phyloP scores from a whole-genome alignment of 2,113 vertebrate genomes.

The Urocitellus parryii region DNA sequence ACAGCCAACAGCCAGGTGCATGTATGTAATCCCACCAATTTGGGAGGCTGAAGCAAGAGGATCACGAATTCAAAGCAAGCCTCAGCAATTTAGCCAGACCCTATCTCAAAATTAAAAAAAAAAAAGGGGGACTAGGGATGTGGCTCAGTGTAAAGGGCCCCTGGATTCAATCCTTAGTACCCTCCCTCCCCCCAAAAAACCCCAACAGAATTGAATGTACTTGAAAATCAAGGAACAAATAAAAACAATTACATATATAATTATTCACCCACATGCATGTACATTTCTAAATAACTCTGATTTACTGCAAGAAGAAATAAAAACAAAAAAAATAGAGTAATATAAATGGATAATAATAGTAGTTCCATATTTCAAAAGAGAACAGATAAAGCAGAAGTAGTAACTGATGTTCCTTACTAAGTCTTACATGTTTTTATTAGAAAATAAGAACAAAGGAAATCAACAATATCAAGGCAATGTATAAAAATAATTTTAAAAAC shows the following conservation, averaged over 20 bases:
- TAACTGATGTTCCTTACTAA: neutral
- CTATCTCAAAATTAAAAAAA: too few species aligned
- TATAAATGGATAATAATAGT: neutral
- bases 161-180: too few species aligned
- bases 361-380: neutral
- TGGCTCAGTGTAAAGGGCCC: too few species aligned
- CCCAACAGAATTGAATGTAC: neutral
- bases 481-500: neutral
- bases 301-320: neutral
- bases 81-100: too few species aligned
- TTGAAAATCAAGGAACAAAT: neutral
- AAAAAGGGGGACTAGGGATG: too few species aligned
- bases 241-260: neutral
- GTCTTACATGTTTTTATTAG: neutral
- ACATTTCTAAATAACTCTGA: neutral
- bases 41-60: too few species aligned
- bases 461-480: neutral
- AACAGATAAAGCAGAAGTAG: neutral
- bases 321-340: neutral
- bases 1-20: too few species aligned
- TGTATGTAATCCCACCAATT: too few species aligned
- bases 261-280: neutral
- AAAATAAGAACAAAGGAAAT: conserved; percentile 18
- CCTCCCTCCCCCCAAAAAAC: too few species aligned
- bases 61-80: too few species aligned